These are phyloP conservation scores for Anolis carolinensis DNA, from an alignment of 2,113 vertebrate genomes.

Conservation along the genomic window DNA sequence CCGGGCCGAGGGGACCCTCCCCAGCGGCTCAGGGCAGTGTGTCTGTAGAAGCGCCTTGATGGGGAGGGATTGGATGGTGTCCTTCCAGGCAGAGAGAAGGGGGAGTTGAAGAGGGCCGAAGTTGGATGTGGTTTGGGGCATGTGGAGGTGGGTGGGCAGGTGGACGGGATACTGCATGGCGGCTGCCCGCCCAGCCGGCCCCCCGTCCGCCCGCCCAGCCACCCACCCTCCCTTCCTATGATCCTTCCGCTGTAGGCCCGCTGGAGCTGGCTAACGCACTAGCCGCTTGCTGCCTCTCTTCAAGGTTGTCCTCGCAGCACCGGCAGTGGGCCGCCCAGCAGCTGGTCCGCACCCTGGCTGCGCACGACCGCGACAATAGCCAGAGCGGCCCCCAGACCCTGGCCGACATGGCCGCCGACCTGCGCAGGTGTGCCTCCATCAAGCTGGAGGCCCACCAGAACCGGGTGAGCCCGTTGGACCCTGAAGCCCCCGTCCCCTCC, in stretches of 20 bases:
- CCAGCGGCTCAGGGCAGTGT: too few relatives aligned
- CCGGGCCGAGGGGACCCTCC: slow-evolving; percentile 32
- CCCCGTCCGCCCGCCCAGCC: slow-evolving; percentile 79
- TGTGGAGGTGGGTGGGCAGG: too few relatives aligned
- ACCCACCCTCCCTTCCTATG: slow-evolving; percentile 91
- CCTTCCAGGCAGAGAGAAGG: too few relatives aligned
- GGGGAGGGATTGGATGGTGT: too few relatives aligned
- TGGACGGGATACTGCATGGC: not conserved
- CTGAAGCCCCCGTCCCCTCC: not conserved
- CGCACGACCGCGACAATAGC: slow-evolving; percentile 92
- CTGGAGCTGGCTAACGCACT: slow-evolving; percentile 98
- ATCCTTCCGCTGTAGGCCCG: slow-evolving; percentile 94
- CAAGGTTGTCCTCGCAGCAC: slow-evolving; percentile 94
- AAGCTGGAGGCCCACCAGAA: slow-evolving; percentile 98
- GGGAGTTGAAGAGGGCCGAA: too few relatives aligned
- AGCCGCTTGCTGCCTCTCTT: slow-evolving; percentile 97
- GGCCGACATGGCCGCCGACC: slow-evolving; percentile 94
- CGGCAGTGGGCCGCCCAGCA: slow-evolving; percentile 98
- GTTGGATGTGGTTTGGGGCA: not conserved
- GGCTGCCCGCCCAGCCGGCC: slow-evolving; percentile 74
- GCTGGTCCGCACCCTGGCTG: slow-evolving; percentile 92
- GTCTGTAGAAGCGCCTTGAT: too few relatives aligned
- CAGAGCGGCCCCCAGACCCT: slow-evolving; percentile 91
- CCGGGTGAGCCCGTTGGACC: slow-evolving; percentile 76
- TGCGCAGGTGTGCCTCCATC: slow-evolving; percentile 92